Base-by-base conservation (phyloP, 2,888 invertebrate species). In the Bembecia ichneumoniformis region DNA sequence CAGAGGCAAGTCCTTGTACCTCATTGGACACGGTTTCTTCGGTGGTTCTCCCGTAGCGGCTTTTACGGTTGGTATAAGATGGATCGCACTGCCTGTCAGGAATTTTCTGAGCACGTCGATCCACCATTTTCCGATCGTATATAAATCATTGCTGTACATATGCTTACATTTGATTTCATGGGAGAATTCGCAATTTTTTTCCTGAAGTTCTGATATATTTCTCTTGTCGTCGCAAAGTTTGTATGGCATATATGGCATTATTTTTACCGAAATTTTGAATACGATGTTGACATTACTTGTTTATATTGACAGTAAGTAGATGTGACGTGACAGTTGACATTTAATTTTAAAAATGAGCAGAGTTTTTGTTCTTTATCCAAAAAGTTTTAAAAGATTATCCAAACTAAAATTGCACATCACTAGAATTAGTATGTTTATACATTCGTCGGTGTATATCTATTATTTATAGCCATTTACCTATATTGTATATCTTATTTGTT, bases 11-110 rank as follows among this genome's bases (percentile, higher is more conserved):
- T 83, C 82, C 49, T 63, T 66, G 48, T 71, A 78, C 51, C 64
- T 78, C 79, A 81, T 81, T 2, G 63, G 62, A 0, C 79, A 74
- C 1, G 82, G 82, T 48, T 54, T 72, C 35, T 61, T 49, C 0
- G 77, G 76, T 2, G 58, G 36, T 2, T 62, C 63, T 0, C 58
- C 49, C 43, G 40, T 48, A 4, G 43, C 43, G n/a, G 77, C 76
- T 9, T 68, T n/a, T 0, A 79, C 71, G 0, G 57, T 52, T 1
- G 81, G 81, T 1, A 81, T 51, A 0, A 78, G 3, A 1, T 58
- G 53, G 3, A 74, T 47, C n/a, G 66, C 66, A 0, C 59, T 49
- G 3, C 77, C 76, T 4, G 71, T 54, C 2, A 81, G 47, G 2
- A 59, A 66, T 0, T 52, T 53, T 49, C 65, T 65, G 0, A 81